Evolutionary conservation across 2,113 vertebrate species (phyloP).

Genomic region (Chaetorhynchus papuensis): DNA sequence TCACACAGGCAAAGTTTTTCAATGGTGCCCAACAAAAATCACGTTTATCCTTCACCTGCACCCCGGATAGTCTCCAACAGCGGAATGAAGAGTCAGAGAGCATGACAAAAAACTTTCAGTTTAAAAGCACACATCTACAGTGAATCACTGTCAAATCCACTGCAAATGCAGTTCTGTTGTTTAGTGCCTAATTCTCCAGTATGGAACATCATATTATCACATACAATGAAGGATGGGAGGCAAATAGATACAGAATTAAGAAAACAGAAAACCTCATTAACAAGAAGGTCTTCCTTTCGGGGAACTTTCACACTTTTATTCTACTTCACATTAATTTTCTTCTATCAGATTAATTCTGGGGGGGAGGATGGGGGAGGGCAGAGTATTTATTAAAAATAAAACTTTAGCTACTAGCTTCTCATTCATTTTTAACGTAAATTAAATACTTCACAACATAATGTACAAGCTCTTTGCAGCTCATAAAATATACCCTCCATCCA

Average conservation of each 20-base stretch:
- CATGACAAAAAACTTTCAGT: neutral
- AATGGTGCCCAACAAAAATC: neutral
- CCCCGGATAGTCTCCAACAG: neutral
- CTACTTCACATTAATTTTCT: neutral
- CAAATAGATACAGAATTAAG: neutral
- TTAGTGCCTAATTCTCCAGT: neutral
- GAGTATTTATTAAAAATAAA: neutral
- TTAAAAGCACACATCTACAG: neutral
- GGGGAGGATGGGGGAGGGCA: fast-evolving
- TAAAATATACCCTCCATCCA: neutral
- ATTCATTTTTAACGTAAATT: neutral
- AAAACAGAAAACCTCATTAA: neutral
- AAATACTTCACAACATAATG: neutral
- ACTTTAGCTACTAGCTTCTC: neutral
- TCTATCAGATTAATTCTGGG: neutral
- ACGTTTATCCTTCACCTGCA: neutral
- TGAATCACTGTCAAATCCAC: neutral
- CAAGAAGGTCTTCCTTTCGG: neutral
- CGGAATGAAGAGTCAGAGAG: neutral
- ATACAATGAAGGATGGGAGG: neutral
- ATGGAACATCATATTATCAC: neutral
- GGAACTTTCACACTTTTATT: neutral
- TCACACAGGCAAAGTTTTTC: neutral
- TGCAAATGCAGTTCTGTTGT: neutral
- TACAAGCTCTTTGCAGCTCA: neutral